These are phyloP conservation scores for Nasua narica DNA, from an alignment of 2,797 vertebrate species.

Conservation along the genomic window DNA sequence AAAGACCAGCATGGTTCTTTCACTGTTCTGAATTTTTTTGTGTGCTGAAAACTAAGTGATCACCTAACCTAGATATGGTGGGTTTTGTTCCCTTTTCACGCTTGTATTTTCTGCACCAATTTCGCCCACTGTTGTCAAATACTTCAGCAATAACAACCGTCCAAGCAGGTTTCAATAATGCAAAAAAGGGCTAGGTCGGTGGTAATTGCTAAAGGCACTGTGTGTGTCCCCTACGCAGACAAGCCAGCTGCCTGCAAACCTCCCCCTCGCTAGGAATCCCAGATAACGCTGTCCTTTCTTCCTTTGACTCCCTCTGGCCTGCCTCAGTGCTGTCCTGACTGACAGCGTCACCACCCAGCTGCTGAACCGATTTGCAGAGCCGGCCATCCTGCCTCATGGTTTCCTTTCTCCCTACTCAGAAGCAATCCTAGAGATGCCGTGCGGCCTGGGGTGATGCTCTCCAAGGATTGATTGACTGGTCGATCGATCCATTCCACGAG, in stretches of 20 bases:
- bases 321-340: background rate
- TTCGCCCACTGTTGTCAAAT: background rate
- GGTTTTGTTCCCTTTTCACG: background rate
- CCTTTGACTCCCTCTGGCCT: background rate
- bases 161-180: background rate
- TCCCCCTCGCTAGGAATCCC: background rate
- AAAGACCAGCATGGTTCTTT: slow-evolving; percentile 44
- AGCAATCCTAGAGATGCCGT: background rate
- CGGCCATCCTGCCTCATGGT: background rate
- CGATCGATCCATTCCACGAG: background rate
- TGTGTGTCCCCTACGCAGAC: background rate
- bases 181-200: background rate
- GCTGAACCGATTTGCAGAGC: background rate
- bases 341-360: background rate
- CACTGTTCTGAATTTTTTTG: slow-evolving; percentile 33
- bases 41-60: slow-evolving; percentile 15
- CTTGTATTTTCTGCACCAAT: background rate
- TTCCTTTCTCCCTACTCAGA: background rate
- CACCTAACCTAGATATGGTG: slow-evolving; percentile 46
- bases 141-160: background rate
- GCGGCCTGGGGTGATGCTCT: background rate
- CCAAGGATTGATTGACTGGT: background rate
- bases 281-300: background rate
- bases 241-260: background rate
- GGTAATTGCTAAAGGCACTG: background rate